Evolutionary conservation across 1,140 invertebrate genomes (phyloP), one percentile per base, ranked within the genome.

Genomic region (Heliconius hewitsoni): DNA sequence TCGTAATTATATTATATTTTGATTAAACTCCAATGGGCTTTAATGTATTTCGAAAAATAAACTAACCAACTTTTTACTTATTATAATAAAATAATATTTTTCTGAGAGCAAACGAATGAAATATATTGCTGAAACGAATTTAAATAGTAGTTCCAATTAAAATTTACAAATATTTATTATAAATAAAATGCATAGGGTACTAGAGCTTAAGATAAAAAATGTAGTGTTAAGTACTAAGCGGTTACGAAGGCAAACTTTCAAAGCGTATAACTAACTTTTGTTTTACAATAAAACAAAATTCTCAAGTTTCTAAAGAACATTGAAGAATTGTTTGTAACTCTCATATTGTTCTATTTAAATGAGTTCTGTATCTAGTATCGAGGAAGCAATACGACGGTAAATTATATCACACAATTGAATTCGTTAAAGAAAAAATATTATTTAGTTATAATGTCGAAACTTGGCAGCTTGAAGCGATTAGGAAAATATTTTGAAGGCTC

Each of bases 231-330:
- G 27, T 66, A 16, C 60, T 73, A 74, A 78, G 42, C 55, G 72
- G 71, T 37, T 66, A 50, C 55, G 72, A 60, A 37, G n/a, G 30
- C 23, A 78, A 81, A 74, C 77, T 81, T 76, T 46, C 55, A 78
- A 75, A 73, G 70, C 80, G 77, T 77, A 81, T 81, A 78, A 76
- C 34, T 13, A 78, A 76, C 37, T 81, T 81, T 66, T 81, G 76
- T 76, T 78, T 72, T 30, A 66, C 66, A n/a, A 70, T 73, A 76
- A 71, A 78, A 78, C 73, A 75, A 77, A 70, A 81, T 75, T 73
- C 39, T 78, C 34, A 78, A 81, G 34, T 77, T 81, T 50, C 27
- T 71, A 78, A 77, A 16, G 39, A 81, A 70, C 50, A 39, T 42
- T 52, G 75, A 73, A 74, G 19, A 79, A 74, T 60, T 74, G 72